A percentile compares a stretch with the other conserved stretches of the same genome.
These are phyloP conservation scores for Eumerus sabulonum DNA, from an alignment of 2,888 invertebrate species.

Conservation along the genomic window DNA sequence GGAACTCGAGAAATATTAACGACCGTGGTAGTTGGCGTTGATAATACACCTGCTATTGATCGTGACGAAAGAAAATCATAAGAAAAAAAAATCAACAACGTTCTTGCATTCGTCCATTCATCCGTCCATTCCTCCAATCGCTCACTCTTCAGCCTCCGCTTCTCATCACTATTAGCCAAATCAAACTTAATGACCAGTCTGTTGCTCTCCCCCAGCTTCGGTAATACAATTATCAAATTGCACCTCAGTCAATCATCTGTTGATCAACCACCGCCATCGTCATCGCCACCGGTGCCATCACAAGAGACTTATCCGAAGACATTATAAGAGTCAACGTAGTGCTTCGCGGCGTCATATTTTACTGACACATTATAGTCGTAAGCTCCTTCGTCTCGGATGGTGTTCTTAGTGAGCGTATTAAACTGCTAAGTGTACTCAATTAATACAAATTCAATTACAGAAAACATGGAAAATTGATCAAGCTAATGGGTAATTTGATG, in stretches of 20 bases:
- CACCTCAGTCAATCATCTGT: slow-evolving; percentile 66
- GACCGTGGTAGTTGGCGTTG: slow-evolving; percentile 61
- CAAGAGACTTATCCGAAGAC: too few relatives aligned
- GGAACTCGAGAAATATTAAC: slow-evolving; percentile 58
- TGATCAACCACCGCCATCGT: slow-evolving; percentile 51
- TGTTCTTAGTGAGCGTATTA: slow-evolving; percentile 41
- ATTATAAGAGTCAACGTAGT: too few relatives aligned
- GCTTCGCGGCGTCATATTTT: background rate
- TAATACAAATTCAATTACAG: slow-evolving; percentile 79
- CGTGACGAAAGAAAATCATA: slow-evolving; percentile 65
- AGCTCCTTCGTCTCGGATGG: slow-evolving; percentile 3
- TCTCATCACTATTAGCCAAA: slow-evolving; percentile 51
- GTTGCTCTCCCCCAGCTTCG: slow-evolving; percentile 56
- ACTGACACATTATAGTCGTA: background rate
- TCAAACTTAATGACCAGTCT: slow-evolving; percentile 63
- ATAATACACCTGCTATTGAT: slow-evolving; percentile 65
- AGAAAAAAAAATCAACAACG: slow-evolving; percentile 51
- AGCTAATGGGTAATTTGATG: slow-evolving; percentile 61
- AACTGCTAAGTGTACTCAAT: slow-evolving; percentile 72
- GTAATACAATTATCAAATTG: slow-evolving; percentile 64
- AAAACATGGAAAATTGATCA: slow-evolving; percentile 76
- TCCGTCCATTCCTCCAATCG: slow-evolving; percentile 22
- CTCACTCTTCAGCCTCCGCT: slow-evolving; percentile 13
- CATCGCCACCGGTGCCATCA: background rate
- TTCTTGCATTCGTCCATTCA: slow-evolving; percentile 18